phyloP scores from a whole-genome alignment of 2,797 vertebrate species.

The Schizopygopsis pylzovi region DNA sequence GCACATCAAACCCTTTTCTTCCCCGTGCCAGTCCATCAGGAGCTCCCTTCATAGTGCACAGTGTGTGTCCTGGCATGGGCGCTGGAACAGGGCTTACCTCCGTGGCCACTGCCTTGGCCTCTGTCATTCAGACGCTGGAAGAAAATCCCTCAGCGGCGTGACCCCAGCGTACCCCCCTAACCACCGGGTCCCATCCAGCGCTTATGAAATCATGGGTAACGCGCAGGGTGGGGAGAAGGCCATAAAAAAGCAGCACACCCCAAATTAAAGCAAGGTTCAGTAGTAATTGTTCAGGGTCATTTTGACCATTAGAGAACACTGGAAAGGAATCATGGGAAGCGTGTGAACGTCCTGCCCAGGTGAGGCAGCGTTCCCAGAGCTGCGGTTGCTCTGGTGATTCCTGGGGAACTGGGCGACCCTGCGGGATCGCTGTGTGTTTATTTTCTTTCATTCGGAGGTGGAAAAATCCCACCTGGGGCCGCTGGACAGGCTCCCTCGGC shows the following conservation, averaged over 20 bases:
- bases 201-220: conserved; percentile 43
- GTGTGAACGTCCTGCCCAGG: conserved; percentile 46
- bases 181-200: conserved; percentile 37
- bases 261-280: conserved; percentile 35
- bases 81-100: conserved; percentile 58
- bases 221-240: conserved; percentile 15
- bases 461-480: conserved; percentile 57
- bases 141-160: conserved; percentile 41
- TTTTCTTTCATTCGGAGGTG: conserved; percentile 57
- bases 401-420: conserved; percentile 39
- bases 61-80: conserved; percentile 60
- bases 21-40: conserved; percentile 19
- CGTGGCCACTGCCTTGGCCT: conserved; percentile 30
- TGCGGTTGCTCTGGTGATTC: conserved; percentile 46
- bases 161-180: conserved; percentile 43
- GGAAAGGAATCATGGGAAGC: conserved; percentile 42
- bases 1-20: conserved; percentile 45
- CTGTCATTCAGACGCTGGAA: conserved; percentile 25
- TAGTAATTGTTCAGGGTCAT: conserved; percentile 38
- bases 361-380: conserved; percentile 47
- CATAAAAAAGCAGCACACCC: conserved; percentile 50
- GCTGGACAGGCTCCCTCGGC: conserved; percentile 41
- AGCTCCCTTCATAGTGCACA: conserved; percentile 43
- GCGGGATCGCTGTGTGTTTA: conserved; percentile 52
- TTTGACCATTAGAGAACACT: conserved; percentile 45